A percentile compares a stretch with the other conserved stretches of the same genome.
These are phyloP conservation scores for Telenomus remus DNA, from an alignment of 1,140 invertebrate genomes.

Conservation along the genomic window DNA sequence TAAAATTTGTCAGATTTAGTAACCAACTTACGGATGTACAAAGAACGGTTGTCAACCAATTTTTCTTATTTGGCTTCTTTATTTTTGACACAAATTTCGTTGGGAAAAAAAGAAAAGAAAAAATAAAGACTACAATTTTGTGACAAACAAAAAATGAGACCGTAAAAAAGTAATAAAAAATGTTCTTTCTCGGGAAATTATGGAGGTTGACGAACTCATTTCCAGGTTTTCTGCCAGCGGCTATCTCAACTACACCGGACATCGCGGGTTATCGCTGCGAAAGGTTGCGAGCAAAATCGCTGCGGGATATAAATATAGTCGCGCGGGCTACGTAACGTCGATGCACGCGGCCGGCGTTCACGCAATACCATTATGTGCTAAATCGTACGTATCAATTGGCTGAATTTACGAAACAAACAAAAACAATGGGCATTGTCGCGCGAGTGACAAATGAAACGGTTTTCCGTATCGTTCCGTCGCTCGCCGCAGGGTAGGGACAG, in stretches of 20 bases:
- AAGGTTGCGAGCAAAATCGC: conserved; percentile 34
- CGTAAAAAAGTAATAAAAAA: not conserved
- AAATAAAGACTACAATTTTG: too few species aligned
- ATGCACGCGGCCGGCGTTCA: conserved; percentile 25
- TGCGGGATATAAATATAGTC: conserved; percentile 36
- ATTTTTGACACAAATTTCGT: too few species aligned
- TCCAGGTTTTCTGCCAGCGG: conserved; percentile 28
- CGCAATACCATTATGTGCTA: conserved; percentile 40
- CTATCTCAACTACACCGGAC: conserved; percentile 29
- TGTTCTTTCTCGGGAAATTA: conserved; percentile 8
- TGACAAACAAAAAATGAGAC: too few species aligned
- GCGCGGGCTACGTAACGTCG: conserved; percentile 22
- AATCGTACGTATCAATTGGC: conserved; percentile 39
- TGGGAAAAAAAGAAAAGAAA: too few species aligned
- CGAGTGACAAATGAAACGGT: conserved; percentile 25
- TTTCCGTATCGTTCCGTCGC: conserved; percentile 9
- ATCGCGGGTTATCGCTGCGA: conserved; percentile 39
- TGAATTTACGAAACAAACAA: conserved; percentile 39
- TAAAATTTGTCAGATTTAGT: too few species aligned
- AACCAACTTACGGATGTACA: too few species aligned
- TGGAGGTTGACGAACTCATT: conserved; percentile 33
- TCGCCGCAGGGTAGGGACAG: not conserved
- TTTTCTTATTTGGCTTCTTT: too few species aligned
- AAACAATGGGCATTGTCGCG: conserved; percentile 37
- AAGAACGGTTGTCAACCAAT: too few species aligned